Conservation (phyloP, 2,113 vertebrate species). For the Lanius ludovicianus region DNA sequence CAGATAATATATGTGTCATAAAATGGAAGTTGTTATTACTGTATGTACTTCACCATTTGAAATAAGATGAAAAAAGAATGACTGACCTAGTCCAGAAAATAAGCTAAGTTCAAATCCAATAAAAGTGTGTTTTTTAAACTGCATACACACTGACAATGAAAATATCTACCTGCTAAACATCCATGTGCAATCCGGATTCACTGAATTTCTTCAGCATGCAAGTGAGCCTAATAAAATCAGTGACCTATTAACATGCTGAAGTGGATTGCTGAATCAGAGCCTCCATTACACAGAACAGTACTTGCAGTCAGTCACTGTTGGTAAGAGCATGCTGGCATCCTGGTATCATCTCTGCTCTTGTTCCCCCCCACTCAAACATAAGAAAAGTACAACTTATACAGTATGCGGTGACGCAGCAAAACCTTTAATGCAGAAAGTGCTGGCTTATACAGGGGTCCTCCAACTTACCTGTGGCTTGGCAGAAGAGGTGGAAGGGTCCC, state of each 20-base stretch:
- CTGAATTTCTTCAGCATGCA: not conserved
- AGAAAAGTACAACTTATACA: not conserved
- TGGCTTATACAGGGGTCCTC: not conserved
- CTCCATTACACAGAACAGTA: not conserved
- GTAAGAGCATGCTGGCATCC: not conserved
- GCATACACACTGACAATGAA: not conserved
- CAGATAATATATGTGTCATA: not conserved
- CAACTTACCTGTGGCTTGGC: constrained; percentile 93
- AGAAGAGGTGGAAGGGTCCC: constrained; percentile 91
- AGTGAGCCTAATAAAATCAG: not conserved
- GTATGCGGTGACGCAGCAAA: not conserved
- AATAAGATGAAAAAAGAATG: not conserved
- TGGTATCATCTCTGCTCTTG: not conserved
- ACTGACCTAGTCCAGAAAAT: not conserved
- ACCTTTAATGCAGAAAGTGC: not conserved
- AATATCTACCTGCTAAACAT: not conserved
- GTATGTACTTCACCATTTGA: not conserved
- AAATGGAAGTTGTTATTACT: not conserved
- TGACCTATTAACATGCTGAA: no score
- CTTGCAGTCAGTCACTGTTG: not conserved
- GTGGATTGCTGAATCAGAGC: not conserved
- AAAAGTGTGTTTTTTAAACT: not conserved
- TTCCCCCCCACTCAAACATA: not conserved
- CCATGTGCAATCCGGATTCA: not conserved
- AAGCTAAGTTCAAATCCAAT: not conserved